Evolutionary conservation across 1,140 invertebrate genomes (phyloP).

Genomic region (Dinoponera quadriceps): DNA sequence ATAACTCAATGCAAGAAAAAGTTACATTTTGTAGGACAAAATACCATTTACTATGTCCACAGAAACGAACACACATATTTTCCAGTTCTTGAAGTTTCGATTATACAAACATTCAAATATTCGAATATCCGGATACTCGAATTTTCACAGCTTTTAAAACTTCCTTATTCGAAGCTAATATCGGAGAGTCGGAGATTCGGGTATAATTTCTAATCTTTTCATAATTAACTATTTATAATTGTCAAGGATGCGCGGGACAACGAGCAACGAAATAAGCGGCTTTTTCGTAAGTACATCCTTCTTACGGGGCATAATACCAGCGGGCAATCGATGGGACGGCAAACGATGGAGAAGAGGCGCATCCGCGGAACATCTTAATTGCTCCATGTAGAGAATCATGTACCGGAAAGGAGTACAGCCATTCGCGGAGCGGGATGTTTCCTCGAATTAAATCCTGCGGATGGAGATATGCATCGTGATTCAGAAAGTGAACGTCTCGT

Average conservation of each 20-base stretch:
- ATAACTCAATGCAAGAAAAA: too few relatives aligned
- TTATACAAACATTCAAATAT: too few relatives aligned
- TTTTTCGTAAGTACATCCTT: background rate
- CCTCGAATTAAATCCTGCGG: slow-evolving; percentile 33
- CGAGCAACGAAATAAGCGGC: background rate
- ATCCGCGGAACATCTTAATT: slow-evolving; percentile 30
- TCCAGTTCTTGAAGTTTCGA: too few relatives aligned
- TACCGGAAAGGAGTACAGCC: background rate
- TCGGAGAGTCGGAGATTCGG: too few relatives aligned
- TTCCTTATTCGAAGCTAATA: too few relatives aligned
- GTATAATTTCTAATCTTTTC: too few relatives aligned
- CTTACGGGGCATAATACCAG: background rate
- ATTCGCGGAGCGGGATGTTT: slow-evolving; percentile 32
- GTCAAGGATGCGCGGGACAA: background rate
- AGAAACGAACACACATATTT: too few relatives aligned
- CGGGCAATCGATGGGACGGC: background rate
- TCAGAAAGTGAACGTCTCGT: slow-evolving; percentile 37
- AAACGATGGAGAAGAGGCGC: background rate
- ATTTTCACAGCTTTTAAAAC: too few relatives aligned
- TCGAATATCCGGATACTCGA: too few relatives aligned
- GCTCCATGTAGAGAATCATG: slow-evolving; percentile 10
- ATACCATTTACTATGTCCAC: too few relatives aligned
- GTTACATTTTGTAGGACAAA: too few relatives aligned
- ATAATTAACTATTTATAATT: too few relatives aligned
- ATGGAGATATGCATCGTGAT: slow-evolving; percentile 41